Evolutionary conservation across 2,113 vertebrate species (phyloP), one percentile per base, ranked within the genome.

Genomic region (Zosterops hypoxanthus): DNA sequence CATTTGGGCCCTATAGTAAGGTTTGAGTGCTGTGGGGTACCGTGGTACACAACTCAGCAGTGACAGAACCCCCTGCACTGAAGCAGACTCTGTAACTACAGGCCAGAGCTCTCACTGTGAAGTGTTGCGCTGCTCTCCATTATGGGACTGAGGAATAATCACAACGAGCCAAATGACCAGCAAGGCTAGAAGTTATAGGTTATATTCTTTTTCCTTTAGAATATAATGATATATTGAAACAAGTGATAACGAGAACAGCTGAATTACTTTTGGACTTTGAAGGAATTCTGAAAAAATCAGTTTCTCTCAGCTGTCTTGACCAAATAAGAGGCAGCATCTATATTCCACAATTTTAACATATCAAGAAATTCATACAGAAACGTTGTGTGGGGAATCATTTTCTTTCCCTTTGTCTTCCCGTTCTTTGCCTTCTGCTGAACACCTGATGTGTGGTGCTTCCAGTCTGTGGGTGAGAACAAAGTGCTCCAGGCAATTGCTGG

Each of bases 371-470:
- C 1, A 9, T 19, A 22, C 1, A 1, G 52, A 75, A 55, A 21
- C 28, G 4, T 55, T 86, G 12, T 22, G 12, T n/a, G 19, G 1
- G 23, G 11, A 65, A 76, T 72, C 0, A 8, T 59, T 75, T 84
- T 33, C 28, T 73, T 91, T 77, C 46, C 14, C 44, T 57, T 47
- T 46, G 12, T 50, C 53, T 63, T 60, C 24, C 24, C 8, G 12
- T 25, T 18, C 13, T 88, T 84, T 79, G 20, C 29, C 21, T 64
- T 57, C 52, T 83, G 18, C 46, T 69, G 60, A 31, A 4, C 20
- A 25, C 28, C 8, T 2, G 9, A 3, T 1, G 0, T n/a, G 5
- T 41, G 4, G 1, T 23, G 14, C 14, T 55, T 71, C 65, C 8
- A 10, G 28, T 17, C 33, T 36, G 19, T 18, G 44, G 8, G 49